These are phyloP conservation scores for Heliconius himera DNA, from an alignment of 1,140 invertebrate species.

Conservation along the genomic window DNA sequence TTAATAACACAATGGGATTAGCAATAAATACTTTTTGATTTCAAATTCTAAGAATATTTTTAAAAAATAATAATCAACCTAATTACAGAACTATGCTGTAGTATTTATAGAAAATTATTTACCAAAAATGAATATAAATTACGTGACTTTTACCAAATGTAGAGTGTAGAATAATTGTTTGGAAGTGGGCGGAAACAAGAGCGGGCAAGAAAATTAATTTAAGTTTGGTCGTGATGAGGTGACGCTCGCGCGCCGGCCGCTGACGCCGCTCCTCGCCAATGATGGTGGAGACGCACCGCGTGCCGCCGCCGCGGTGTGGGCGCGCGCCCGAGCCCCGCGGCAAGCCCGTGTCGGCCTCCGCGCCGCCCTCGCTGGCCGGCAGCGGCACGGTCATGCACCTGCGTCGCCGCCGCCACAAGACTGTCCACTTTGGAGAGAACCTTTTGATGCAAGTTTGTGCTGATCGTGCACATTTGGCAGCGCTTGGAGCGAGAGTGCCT, in stretches of 20 bases:
- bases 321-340: slow-evolving; percentile 71
- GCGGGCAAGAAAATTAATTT: slow-evolving; percentile 37
- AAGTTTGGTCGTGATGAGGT: slow-evolving; percentile 64
- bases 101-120: slow-evolving; percentile 7
- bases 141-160: slow-evolving; percentile 31
- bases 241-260: slow-evolving; percentile 76
- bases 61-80: not conserved
- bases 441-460: slow-evolving; percentile 86
- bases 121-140: slow-evolving; percentile 22
- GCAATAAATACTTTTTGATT: not conserved
- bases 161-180: slow-evolving; percentile 28
- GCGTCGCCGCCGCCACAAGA: slow-evolving; percentile 86
- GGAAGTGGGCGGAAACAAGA: slow-evolving; percentile 20
- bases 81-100: not conserved
- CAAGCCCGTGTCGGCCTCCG: slow-evolving; percentile 70
- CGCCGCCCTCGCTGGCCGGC: slow-evolving; percentile 73
- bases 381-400: slow-evolving; percentile 81
- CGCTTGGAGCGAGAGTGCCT: slow-evolving; percentile 74
- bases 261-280: slow-evolving; percentile 77
- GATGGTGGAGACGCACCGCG: slow-evolving; percentile 81
- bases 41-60: not conserved
- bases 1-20: slow-evolving; percentile 18
- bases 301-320: slow-evolving; percentile 75
- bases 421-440: slow-evolving; percentile 89
- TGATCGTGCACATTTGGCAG: slow-evolving; percentile 79